These are phyloP conservation scores for Empidonax traillii DNA, from an alignment of 2,113 vertebrate genomes.

Conservation along the genomic window DNA sequence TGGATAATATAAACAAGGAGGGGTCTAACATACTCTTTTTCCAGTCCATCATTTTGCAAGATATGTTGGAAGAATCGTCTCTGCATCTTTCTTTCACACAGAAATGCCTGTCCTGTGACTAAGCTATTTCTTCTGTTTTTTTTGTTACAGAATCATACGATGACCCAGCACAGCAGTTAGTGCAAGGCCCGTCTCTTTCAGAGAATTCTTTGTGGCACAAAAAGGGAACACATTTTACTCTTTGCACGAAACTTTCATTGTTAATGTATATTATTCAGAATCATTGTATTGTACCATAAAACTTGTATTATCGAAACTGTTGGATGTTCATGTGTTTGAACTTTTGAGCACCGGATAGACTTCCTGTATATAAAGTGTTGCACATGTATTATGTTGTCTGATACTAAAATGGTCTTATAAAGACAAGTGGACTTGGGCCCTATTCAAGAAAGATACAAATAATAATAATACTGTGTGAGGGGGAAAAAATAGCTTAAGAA, in stretches of 20 bases:
- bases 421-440: slow-evolving; percentile 85
- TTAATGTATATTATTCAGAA: slow-evolving; percentile 89
- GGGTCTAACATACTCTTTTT: neutral
- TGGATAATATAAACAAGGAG: neutral
- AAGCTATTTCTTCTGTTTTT: slow-evolving; percentile 54
- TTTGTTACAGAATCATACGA: slow-evolving; percentile 92
- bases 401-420: slow-evolving; percentile 92
- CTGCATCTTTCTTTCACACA: neutral
- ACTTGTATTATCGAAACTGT: slow-evolving; percentile 83
- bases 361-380: slow-evolving; percentile 98
- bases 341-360: slow-evolving; percentile 88
- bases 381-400: slow-evolving; percentile 93
- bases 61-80: neutral
- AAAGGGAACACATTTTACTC: slow-evolving; percentile 87
- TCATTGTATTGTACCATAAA: slow-evolving; percentile 88
- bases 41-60: neutral
- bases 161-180: slow-evolving; percentile 99
- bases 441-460: slow-evolving; percentile 77
- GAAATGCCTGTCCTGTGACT: slow-evolving; percentile 5
- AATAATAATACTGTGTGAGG: slow-evolving; percentile 64
- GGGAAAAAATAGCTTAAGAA: slow-evolving; percentile 58
- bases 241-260: slow-evolving; percentile 91
- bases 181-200: slow-evolving; percentile 75
- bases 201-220: slow-evolving; percentile 75
- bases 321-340: slow-evolving; percentile 86